phyloP scores from a whole-genome alignment of 2,888 invertebrate species.

The Patella depressa region DNA sequence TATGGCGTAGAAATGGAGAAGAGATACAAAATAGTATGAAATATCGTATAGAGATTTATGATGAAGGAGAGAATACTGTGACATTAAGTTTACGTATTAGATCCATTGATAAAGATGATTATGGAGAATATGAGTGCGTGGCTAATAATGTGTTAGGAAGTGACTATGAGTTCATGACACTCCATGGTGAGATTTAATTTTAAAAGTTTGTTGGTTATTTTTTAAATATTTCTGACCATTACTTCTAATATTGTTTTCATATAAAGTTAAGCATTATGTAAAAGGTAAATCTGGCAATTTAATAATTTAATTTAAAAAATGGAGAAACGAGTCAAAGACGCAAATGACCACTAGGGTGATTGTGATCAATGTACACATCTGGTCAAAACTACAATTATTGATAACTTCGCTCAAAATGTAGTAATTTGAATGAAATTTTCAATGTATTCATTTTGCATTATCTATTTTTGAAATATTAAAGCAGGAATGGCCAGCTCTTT shows the following conservation, averaged over 20 bases:
- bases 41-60: conserved; percentile 59
- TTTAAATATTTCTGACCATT: background rate
- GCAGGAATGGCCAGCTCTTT: too few species aligned
- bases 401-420: too few species aligned
- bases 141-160: conserved; percentile 54
- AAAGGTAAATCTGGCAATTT: too few species aligned
- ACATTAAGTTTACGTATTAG: conserved; percentile 57
- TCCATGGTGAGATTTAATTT: conserved; percentile 49
- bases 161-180: conserved; percentile 50
- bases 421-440: too few species aligned
- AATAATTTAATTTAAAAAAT: too few species aligned
- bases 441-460: too few species aligned
- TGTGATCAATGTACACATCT: too few species aligned
- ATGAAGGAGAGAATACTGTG: conserved; percentile 56
- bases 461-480: too few species aligned
- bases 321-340: too few species aligned
- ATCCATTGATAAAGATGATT: conserved; percentile 49
- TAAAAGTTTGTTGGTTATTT: background rate
- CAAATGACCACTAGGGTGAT: too few species aligned
- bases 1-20: conserved; percentile 57
- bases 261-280: background rate
- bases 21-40: conserved; percentile 53
- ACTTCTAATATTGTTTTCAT: background rate
- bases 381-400: too few species aligned
- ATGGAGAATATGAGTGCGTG: conserved; percentile 57